A percentile compares a stretch with the other conserved stretches of the same genome.
These are phyloP conservation scores for Hyla sarda DNA, from an alignment of 2,113 vertebrate species.

Conservation along the genomic window DNA sequence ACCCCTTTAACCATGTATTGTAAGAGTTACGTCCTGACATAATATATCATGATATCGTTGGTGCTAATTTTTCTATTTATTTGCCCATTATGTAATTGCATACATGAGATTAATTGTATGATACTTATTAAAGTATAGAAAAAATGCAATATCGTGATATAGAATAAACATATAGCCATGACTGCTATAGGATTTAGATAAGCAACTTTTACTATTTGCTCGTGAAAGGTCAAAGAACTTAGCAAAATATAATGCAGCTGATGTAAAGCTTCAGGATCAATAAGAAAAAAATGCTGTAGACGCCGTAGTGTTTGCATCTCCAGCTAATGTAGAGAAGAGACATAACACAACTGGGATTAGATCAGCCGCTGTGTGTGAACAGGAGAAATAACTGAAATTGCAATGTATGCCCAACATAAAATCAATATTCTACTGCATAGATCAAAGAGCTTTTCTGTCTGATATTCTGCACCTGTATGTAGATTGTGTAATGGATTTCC, in stretches of 20 bases:
- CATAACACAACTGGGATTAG: not conserved
- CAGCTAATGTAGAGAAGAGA: not conserved
- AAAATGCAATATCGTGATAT: no score
- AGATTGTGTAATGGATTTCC: not conserved
- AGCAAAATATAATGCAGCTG: not conserved
- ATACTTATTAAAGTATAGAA: not conserved
- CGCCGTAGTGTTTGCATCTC: not conserved
- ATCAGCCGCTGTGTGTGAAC: not conserved
- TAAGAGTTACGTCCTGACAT: no score
- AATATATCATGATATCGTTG: not conserved
- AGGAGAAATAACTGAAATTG: not conserved
- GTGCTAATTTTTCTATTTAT: not conserved
- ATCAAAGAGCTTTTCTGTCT: not conserved
- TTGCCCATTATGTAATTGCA: no score
- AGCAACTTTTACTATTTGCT: constrained; percentile 18
- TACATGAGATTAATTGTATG: no score
- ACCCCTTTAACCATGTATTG: no score
- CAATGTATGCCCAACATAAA: not conserved
- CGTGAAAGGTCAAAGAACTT: constrained; percentile 6
- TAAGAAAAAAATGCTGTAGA: constrained; percentile 20
- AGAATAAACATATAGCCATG: not conserved
- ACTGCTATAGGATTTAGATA: no score
- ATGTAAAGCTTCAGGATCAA: constrained; percentile 43
- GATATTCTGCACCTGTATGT: not conserved
- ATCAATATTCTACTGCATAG: not conserved